Conservation (phyloP, 2,113 vertebrate genomes). For the Coregonus clupeaformis region DNA sequence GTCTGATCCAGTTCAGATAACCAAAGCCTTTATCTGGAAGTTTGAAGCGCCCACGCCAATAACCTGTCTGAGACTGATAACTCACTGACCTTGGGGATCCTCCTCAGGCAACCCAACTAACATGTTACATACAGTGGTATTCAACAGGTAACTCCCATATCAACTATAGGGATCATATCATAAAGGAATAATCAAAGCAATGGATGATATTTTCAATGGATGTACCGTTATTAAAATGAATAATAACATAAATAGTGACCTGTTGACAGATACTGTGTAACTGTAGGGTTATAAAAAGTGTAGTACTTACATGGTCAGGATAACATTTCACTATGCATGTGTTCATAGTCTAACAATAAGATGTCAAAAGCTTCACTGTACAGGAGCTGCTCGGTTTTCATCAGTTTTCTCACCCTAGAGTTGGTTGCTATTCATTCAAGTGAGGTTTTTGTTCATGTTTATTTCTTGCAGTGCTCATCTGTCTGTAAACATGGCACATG, state of each 20-base stretch:
- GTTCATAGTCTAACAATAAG: too few species aligned
- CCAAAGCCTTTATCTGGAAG: slow-evolving; percentile 1
- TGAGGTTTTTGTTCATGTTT: not conserved
- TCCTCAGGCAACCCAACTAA: not conserved
- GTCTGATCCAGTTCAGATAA: slow-evolving; percentile 43
- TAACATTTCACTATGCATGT: too few species aligned
- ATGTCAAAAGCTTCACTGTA: too few species aligned
- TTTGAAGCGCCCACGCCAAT: slow-evolving; percentile 19
- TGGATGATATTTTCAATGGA: too few species aligned
- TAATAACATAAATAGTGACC: too few species aligned
- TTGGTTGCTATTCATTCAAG: not conserved
- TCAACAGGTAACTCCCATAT: not conserved
- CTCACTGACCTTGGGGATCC: slow-evolving; percentile 11
- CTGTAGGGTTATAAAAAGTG: too few species aligned
- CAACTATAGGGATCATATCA: not conserved
- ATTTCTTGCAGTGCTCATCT: not conserved
- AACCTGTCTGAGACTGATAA: slow-evolving; percentile 31
- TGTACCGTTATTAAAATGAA: too few species aligned
- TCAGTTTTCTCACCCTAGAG: too few species aligned
- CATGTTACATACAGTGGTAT: not conserved
- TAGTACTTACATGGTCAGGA: too few species aligned
- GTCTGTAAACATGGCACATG: not conserved
- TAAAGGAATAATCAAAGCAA: not conserved
- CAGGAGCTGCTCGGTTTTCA: too few species aligned
- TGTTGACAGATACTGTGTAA: too few species aligned